Evolutionary conservation across 2,113 vertebrate species (phyloP).

Genomic region (Prionailurus viverrinus): DNA sequence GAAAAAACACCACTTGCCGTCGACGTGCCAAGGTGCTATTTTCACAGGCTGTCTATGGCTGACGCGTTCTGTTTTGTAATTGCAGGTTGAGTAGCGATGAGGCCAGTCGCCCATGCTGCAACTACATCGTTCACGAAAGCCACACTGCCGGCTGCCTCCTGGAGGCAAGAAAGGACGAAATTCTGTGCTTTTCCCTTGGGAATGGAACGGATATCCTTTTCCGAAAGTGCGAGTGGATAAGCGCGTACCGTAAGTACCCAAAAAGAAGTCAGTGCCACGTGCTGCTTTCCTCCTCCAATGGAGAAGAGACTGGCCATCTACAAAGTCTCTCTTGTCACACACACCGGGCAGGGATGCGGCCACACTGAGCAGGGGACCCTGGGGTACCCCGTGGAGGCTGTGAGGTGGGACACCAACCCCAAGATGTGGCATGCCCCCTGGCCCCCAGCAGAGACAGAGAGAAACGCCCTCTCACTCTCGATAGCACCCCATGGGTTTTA

Average conservation of each 20-base stretch:
- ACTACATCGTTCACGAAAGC: slow-evolving; percentile 72
- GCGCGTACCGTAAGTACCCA: slow-evolving; percentile 79
- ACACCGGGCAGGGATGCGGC: neutral
- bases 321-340: neutral
- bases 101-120: neutral
- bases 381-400: no score
- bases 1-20: no score
- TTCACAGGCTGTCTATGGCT: neutral
- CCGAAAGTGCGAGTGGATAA: neutral
- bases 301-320: neutral
- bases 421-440: neutral
- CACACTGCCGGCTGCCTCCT: slow-evolving; percentile 82
- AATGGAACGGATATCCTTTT: neutral
- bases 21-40: accelerated
- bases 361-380: no score
- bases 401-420: neutral
- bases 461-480: no score
- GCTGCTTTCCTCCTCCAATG: neutral
- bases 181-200: slow-evolving; percentile 77
- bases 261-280: neutral
- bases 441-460: neutral
- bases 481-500: no score
- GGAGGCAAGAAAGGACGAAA: slow-evolving; percentile 62
- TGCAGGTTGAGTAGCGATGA: slow-evolving; percentile 43
- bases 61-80: neutral